Evolutionary conservation across 2,888 invertebrate genomes (phyloP).

Genomic region (Machimus atricapillus): DNA sequence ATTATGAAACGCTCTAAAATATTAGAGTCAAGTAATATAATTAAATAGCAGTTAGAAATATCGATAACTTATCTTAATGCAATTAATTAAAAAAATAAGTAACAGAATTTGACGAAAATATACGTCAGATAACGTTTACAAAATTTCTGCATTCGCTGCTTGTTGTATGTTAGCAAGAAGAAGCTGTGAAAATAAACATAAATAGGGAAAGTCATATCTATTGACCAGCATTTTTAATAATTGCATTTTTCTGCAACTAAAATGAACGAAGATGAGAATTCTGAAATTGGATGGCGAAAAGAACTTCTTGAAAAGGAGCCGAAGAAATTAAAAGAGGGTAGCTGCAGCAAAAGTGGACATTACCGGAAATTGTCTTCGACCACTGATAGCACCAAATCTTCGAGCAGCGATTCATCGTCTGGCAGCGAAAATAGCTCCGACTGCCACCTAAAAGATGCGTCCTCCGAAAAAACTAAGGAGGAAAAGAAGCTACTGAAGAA

Average conservation of each 20-base stretch:
- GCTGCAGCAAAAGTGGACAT: not conserved
- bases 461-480: not conserved
- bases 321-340: not conserved
- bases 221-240: not conserved
- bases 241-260: not conserved
- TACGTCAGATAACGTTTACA: too few relatives aligned
- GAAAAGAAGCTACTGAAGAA: constrained; percentile 18
- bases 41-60: not conserved
- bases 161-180: not conserved
- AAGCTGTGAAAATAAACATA: not conserved
- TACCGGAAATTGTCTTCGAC: constrained; percentile 31
- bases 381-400: not conserved
- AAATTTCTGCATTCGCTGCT: too few relatives aligned
- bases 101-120: not conserved
- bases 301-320: constrained; percentile 34
- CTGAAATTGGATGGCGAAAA: constrained; percentile 46
- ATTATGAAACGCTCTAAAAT: not conserved
- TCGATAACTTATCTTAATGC: not conserved
- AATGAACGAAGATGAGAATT: not conserved
- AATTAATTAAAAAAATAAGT: not conserved
- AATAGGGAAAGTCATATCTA: not conserved
- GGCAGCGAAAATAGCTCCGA: not conserved
- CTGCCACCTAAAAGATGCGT: not conserved
- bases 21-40: too few relatives aligned
- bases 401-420: not conserved